A percentile compares a stretch with the other conserved stretches of the same genome.
Evolutionary conservation across 1,140 invertebrate species (phyloP).

Genomic region (Bursaphelenchus mucronatus): DNA sequence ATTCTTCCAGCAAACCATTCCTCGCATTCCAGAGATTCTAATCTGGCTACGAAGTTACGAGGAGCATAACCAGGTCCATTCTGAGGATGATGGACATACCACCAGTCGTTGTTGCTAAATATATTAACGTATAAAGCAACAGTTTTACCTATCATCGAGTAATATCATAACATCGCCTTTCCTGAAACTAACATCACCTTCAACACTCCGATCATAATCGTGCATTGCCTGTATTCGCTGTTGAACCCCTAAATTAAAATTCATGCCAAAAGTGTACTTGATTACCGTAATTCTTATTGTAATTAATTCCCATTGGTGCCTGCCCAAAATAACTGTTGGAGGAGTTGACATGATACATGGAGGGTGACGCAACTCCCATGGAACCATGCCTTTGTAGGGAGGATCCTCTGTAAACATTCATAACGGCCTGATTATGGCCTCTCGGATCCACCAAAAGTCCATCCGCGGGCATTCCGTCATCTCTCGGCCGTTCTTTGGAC

Average conservation of each 20-base stretch:
- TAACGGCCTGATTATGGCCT: conserved; percentile 10
- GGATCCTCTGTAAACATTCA: conserved; percentile 26
- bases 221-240: conserved; percentile 46
- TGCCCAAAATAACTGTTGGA: conserved; percentile 4
- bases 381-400: conserved; percentile 25
- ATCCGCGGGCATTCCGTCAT: background rate
- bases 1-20: conserved; percentile 99
- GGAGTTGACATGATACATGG: conserved; percentile 28
- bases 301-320: background rate
- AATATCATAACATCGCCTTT: conserved; percentile 60
- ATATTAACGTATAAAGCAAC: conserved; percentile 67
- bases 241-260: conserved; percentile 18
- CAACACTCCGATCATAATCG: conserved; percentile 43
- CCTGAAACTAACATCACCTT: conserved; percentile 44
- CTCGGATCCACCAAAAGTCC: conserved; percentile 9
- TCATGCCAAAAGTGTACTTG: background rate
- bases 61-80: conserved; percentile 72
- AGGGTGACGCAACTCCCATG: conserved; percentile 18
- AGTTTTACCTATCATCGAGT: conserved; percentile 73
- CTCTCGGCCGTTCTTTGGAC: too few species aligned
- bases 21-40: conserved; percentile 87
- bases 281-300: background rate
- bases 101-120: conserved; percentile 79
- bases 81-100: conserved; percentile 78
- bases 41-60: conserved; percentile 85